phyloP scores from a whole-genome alignment of 2,113 vertebrate genomes.

The Psittacula cyanocephala region DNA sequence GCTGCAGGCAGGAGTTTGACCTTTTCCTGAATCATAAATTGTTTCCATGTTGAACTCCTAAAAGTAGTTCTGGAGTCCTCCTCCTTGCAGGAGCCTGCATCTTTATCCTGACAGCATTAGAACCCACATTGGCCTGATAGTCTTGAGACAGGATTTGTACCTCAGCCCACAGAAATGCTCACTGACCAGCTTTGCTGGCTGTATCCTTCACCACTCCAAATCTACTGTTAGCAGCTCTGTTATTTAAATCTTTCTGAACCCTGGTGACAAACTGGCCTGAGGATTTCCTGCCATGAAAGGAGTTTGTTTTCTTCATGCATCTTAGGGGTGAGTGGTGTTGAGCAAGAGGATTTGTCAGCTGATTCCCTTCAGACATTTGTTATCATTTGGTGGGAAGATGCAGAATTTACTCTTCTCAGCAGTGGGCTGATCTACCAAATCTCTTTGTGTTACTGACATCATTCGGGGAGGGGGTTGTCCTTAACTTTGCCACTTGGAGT shows the following conservation, averaged over 20 bases:
- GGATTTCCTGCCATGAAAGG: slow-evolving; percentile 58
- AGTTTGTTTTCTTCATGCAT: slow-evolving; percentile 31
- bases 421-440: neutral
- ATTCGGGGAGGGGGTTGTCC: neutral
- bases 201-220: neutral
- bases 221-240: neutral
- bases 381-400: slow-evolving; percentile 48
- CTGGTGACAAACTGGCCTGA: slow-evolving; percentile 40
- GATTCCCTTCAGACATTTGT: slow-evolving; percentile 31
- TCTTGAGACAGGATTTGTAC: neutral
- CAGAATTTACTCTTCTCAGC: slow-evolving; percentile 36
- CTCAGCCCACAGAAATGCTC: neutral
- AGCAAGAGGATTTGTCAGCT: slow-evolving; percentile 54
- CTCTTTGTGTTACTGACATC: neutral
- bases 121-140: rapidly evolving
- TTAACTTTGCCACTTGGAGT: neutral
- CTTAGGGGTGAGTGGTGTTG: neutral
- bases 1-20: neutral
- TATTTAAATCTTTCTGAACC: neutral
- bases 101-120: neutral
- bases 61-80: neutral
- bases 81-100: neutral
- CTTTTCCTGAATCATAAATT: neutral
- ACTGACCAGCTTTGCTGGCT: neutral
- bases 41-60: neutral